Percentiles rank a stretch among this genome's conserved stretches.
These are phyloP conservation scores for Orbicella faveolata DNA, from an alignment of 64 coral and sea anemone species.

Conservation along the genomic window DNA sequence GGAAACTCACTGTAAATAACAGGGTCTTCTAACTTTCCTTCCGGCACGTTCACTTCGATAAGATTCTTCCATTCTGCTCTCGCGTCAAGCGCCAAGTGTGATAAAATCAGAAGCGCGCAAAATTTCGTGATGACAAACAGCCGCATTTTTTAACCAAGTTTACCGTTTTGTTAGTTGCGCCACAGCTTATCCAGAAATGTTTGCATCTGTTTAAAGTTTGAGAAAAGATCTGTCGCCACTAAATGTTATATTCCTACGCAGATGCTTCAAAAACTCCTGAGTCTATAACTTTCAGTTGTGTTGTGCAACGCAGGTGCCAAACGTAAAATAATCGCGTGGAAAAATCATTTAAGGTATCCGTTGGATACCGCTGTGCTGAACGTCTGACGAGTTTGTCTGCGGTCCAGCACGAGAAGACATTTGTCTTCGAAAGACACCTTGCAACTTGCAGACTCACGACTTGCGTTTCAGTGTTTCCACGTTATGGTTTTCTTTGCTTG, in stretches of 20 bases:
- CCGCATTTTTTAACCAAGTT: not conserved
- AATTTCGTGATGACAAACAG: not conserved
- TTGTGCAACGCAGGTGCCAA: constrained; percentile 2
- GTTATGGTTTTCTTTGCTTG: not conserved
- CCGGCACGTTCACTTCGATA: constrained; percentile 39
- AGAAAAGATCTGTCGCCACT: not conserved
- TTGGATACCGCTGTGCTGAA: not conserved
- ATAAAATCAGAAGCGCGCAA: not conserved
- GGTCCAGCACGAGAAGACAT: not conserved
- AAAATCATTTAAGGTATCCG: not conserved
- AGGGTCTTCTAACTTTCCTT: constrained; percentile 26
- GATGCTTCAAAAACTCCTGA: not conserved
- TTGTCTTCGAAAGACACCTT: not conserved
- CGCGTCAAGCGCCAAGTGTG: not conserved
- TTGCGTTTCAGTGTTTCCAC: not conserved
- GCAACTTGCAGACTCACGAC: not conserved
- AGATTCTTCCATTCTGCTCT: constrained; percentile 34
- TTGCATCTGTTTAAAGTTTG: not conserved
- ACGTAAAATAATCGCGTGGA: not conserved
- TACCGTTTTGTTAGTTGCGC: not conserved
- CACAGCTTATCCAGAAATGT: not conserved
- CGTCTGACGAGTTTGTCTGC: not conserved
- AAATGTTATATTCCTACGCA: not conserved
- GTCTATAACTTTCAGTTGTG: not conserved
- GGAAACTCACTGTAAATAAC: constrained; percentile 42